phyloP scores from a whole-genome alignment of 2,888 invertebrate species.

The Tryphoninae sp. region DNA sequence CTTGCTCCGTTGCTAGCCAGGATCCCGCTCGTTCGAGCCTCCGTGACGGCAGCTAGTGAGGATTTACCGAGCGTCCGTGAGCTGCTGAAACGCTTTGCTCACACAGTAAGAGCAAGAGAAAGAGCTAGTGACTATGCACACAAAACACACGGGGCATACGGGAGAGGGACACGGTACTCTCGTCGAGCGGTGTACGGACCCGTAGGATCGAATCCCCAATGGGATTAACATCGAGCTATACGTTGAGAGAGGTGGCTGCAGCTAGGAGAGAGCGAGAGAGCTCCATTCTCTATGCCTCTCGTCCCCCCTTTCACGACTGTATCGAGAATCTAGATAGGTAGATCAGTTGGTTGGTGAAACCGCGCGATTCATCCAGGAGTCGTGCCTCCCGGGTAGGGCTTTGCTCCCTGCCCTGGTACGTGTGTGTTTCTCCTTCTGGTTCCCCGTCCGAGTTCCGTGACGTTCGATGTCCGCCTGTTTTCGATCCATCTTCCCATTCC shows the following conservation, averaged over 20 bases:
- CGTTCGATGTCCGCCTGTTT: constrained; percentile 67
- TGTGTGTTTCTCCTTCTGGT: constrained; percentile 55
- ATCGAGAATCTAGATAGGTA: constrained; percentile 64
- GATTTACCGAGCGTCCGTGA: constrained; percentile 77
- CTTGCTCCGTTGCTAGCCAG: constrained; percentile 56
- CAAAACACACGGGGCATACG: constrained; percentile 41
- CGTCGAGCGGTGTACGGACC: constrained; percentile 58
- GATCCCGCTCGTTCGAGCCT: constrained; percentile 72
- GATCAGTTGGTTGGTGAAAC: constrained; percentile 65
- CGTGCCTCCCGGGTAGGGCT: constrained; percentile 76
- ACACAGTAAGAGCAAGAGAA: constrained; percentile 16
- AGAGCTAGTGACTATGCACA: constrained; percentile 65
- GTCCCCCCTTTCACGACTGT: constrained; percentile 36
- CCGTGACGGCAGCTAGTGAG: constrained; percentile 78
- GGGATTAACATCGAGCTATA: constrained; percentile 78
- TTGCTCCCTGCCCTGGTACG: constrained; percentile 67
- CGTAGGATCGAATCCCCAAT: constrained; percentile 79
- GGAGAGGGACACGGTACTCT: constrained; percentile 67
- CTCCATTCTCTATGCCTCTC: constrained; percentile 66
- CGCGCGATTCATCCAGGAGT: constrained; percentile 69
- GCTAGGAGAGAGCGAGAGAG: constrained; percentile 73
- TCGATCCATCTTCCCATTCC: constrained; percentile 54
- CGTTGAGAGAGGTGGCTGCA: constrained; percentile 64
- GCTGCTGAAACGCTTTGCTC: constrained; percentile 61
- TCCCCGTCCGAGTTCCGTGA: constrained; percentile 77